Conservation (phyloP, 1,140 invertebrate genomes). For the Trichomalopsis sarcophagae region DNA sequence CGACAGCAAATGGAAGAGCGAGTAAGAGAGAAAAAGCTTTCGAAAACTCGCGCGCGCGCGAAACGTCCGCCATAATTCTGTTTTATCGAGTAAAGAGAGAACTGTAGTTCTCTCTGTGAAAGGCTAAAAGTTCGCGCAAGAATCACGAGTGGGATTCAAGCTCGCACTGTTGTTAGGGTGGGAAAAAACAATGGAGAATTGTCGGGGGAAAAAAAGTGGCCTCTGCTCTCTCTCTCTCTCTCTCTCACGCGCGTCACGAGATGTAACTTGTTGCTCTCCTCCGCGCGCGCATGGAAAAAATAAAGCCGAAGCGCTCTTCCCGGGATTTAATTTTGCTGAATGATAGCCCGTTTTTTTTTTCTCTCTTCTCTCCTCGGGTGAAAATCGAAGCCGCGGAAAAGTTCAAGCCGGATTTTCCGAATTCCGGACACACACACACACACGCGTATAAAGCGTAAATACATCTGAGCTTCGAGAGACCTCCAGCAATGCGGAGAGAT, state of each 20-base stretch:
- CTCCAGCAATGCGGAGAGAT: too few species aligned
- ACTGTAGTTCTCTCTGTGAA: background rate
- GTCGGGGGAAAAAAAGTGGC: background rate
- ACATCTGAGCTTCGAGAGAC: too few species aligned
- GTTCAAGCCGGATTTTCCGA: background rate
- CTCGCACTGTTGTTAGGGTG: background rate
- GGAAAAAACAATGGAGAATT: background rate
- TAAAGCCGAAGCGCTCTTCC: background rate
- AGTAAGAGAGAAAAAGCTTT: background rate
- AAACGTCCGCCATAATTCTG: background rate
- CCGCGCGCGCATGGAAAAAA: background rate
- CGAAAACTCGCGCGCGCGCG: background rate
- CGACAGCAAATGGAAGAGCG: background rate
- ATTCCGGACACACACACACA: background rate
- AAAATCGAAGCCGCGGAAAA: background rate
- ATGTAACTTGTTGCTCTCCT: slow-evolving; percentile 23
- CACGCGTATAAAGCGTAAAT: background rate
- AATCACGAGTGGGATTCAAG: background rate
- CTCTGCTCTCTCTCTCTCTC: background rate
- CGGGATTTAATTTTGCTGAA: slow-evolving; percentile 31
- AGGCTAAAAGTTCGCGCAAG: background rate
- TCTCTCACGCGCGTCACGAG: background rate
- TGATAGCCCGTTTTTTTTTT: background rate
- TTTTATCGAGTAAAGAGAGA: background rate
- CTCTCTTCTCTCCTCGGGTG: background rate